Conservation (phyloP, 2,888 invertebrate species). For the Drosophila pegasa region DNA sequence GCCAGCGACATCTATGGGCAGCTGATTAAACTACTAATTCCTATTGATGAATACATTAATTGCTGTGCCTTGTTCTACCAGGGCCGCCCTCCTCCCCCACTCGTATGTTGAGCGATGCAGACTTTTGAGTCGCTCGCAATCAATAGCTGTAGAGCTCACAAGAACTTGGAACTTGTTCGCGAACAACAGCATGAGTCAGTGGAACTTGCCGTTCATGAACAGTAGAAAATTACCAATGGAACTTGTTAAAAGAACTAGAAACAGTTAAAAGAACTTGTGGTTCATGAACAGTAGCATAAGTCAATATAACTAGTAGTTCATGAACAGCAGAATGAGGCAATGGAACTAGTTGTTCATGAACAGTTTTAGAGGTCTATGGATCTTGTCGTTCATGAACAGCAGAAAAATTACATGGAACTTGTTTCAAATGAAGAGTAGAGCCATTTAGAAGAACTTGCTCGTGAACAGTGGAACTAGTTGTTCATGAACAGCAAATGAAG, state of each 20-base stretch:
- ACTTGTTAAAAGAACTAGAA: no score
- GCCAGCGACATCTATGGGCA: background rate
- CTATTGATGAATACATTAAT: background rate
- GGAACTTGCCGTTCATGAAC: background rate
- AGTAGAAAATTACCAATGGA: no score
- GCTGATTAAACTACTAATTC: background rate
- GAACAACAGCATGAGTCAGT: background rate
- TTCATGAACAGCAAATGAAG: background rate
- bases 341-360: background rate
- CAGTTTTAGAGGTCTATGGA: background rate
- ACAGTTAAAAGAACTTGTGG: no score
- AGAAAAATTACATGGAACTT: background rate
- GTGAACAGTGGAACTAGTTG: no score
- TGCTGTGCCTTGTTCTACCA: no score
- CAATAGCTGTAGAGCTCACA: background rate
- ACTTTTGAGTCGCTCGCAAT: background rate
- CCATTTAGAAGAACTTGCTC: no score
- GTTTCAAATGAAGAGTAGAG: no score
- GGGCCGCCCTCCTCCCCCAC: no score
- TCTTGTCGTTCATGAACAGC: background rate
- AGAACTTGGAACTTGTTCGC: background rate
- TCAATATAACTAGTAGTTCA: background rate
- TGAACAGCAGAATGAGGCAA: background rate
- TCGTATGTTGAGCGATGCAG: background rate
- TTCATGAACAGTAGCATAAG: background rate